Conservation (phyloP, 2,113 vertebrate species). For the Condylura cristata region DNA sequence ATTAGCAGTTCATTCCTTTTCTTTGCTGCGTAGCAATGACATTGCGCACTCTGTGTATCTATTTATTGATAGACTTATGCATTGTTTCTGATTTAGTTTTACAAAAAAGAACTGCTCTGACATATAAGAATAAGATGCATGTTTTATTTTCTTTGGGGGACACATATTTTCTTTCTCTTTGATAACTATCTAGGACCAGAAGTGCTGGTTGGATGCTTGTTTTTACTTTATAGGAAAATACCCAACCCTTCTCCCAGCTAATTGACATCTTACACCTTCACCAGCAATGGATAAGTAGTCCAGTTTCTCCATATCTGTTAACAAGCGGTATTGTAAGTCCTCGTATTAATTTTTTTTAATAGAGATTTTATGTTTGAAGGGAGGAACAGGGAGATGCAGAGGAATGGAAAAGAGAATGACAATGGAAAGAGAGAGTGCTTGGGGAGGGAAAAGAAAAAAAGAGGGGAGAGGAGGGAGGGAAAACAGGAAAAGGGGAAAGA, state of each 20-base stretch:
- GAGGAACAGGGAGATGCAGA: background rate
- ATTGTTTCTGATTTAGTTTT: slow-evolving; percentile 5
- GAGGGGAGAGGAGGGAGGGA: accelerated
- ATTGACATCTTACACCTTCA: background rate
- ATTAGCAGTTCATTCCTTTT: background rate
- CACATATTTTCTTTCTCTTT: background rate
- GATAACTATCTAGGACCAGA: background rate
- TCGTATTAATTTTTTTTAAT: background rate
- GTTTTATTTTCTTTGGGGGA: background rate
- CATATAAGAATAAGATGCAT: background rate
- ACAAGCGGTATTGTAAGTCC: background rate
- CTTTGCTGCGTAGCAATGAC: background rate
- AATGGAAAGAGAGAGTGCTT: background rate
- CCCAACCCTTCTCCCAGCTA: background rate
- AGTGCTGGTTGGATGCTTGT: background rate
- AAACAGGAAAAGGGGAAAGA: background rate
- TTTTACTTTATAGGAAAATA: slow-evolving; percentile 14
- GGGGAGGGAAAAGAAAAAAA: background rate
- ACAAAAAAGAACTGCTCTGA: background rate
- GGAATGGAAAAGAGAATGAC: too few species aligned
- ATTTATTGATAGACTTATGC: background rate
- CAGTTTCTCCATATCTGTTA: background rate
- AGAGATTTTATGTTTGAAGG: slow-evolving; percentile 1
- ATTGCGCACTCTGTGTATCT: background rate
- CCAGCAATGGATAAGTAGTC: background rate